phyloP scores from a whole-genome alignment of 2,888 invertebrate species.

The Caenorhabditis sp. region DNA sequence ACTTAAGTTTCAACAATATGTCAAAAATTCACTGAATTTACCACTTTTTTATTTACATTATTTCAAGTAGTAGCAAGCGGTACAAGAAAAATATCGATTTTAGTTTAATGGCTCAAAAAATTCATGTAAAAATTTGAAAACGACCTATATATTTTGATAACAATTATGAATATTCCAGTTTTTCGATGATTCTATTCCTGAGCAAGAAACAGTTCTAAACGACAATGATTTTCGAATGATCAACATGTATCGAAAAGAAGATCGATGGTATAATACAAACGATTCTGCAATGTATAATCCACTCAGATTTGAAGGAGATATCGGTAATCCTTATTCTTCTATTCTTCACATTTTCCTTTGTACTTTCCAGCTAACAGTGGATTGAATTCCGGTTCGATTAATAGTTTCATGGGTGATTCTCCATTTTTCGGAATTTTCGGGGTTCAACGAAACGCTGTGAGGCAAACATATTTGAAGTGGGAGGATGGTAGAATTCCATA shows the following conservation, averaged over 20 bases:
- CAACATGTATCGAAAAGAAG: conserved; percentile 30
- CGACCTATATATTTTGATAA: neutral
- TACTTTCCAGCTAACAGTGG: conserved; percentile 60
- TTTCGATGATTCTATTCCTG: conserved; percentile 63
- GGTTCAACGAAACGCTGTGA: conserved; percentile 65
- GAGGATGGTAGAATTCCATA: conserved; percentile 67
- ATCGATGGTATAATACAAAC: conserved; percentile 42
- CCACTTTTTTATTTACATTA: too few species aligned
- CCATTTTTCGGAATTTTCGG: conserved; percentile 55
- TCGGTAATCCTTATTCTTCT: conserved; percentile 44
- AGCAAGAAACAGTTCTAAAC: conserved; percentile 61
- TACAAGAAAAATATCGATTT: too few species aligned
- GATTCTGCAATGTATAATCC: conserved; percentile 69
- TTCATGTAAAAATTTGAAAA: neutral
- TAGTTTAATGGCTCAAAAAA: too few species aligned
- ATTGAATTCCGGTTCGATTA: conserved; percentile 54
- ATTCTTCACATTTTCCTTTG: too few species aligned
- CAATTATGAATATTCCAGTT: conserved; percentile 51
- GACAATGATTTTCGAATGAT: conserved; percentile 60
- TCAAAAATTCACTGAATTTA: too few species aligned
- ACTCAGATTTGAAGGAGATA: conserved; percentile 68
- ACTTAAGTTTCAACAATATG: too few species aligned
- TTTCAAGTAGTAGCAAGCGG: too few species aligned
- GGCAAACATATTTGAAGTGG: conserved; percentile 69
- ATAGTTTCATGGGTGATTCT: conserved; percentile 52